phyloP scores from a whole-genome alignment of 2,888 invertebrate genomes.

The Drosophila monieri region DNA sequence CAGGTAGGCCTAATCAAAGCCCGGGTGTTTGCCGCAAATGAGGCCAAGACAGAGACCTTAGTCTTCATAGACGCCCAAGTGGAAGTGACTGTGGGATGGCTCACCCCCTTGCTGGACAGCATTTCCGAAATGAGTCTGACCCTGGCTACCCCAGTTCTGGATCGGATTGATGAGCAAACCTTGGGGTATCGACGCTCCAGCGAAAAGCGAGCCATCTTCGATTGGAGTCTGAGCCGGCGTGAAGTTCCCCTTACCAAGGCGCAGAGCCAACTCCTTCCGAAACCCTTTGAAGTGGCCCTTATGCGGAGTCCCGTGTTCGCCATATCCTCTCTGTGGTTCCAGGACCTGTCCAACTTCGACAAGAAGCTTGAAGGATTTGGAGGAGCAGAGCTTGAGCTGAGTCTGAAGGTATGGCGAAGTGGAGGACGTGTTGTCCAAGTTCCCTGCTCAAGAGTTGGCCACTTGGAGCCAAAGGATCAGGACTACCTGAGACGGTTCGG shows the following conservation, averaged over 20 bases:
- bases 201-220: neutral
- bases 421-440: neutral
- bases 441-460: neutral
- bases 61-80: neutral
- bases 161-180: constrained; percentile 1
- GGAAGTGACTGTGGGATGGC: neutral
- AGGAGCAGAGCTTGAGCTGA: neutral
- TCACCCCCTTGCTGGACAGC: neutral
- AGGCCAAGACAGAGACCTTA: neutral
- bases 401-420: neutral
- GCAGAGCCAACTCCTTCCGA: neutral
- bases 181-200: neutral
- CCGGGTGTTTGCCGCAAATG: neutral
- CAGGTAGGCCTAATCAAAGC: neutral
- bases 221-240: neutral
- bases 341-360: neutral
- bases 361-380: neutral
- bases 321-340: neutral
- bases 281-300: neutral
- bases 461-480: neutral
- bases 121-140: neutral
- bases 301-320: neutral
- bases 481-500: neutral
- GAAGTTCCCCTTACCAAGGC: neutral
- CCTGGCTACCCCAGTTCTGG: neutral